Base-by-base conservation (phyloP, 2,113 vertebrate species). In the Gobius niger region DNA sequence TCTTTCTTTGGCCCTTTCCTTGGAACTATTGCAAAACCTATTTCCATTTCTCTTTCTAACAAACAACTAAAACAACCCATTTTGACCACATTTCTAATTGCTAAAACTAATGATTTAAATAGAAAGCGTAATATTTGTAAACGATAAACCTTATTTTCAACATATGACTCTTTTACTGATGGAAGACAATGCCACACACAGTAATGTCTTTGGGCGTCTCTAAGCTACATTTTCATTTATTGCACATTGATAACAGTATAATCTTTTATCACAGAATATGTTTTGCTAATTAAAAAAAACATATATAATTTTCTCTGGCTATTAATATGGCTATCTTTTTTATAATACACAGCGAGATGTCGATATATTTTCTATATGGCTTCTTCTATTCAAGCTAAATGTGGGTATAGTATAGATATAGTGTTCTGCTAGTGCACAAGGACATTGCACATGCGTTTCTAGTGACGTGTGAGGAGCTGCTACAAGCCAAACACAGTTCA, bases 281-380 rank as follows among this genome's bases (percentile, higher is more conserved):
- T 67, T 71, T 69, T 59, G 63, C 79, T 78, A 82, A 67, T 73
- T 65, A 8, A 87, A 83, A 83, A 80, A 77, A 78, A 84, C 79
- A 79, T 50, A 77, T 16, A 77, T 16, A 46, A 16, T 67, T 64
- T 73, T 59, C 70, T 63, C 54, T 71, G 18, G 64, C 47, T 77
- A 67, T 52, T 76, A 68, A 51, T 82, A 85, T 88, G 86, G 86
- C 89, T 89, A 74, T 83, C n/a, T n/a, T 64, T 70, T 67, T 9
- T n/a, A n/a, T 59, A 5, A 57, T 59, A 41, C 6, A 41, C n/a
- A 19, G 40, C 7, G 40, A 42, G 54, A 57, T 18, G 18, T 54
- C 18, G 19, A 54, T n/a, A 60, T 60, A 66, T 79, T 72, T 64
- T 77, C 76, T 89, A 85, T 89, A 85, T 88, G 85, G 87, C 85